These are phyloP conservation scores for Dolichallabes microphthalmus DNA, from an alignment of 2,113 vertebrate species.

Conservation along the genomic window DNA sequence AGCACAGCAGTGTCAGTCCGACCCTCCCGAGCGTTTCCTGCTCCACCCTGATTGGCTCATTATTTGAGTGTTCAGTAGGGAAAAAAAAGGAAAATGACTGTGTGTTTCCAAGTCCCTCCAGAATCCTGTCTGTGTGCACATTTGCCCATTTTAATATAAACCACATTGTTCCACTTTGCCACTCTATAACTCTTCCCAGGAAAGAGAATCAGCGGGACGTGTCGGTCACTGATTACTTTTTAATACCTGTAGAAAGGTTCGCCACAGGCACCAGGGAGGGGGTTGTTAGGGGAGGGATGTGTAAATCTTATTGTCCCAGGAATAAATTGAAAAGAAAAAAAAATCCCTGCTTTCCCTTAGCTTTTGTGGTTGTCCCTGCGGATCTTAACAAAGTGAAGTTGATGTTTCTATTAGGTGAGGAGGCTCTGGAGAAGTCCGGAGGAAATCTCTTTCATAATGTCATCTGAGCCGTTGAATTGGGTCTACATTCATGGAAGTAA, in stretches of 20 bases:
- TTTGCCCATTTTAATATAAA: slow-evolving; percentile 62
- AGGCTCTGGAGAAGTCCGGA: slow-evolving; percentile 27
- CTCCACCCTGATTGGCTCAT: slow-evolving; percentile 57
- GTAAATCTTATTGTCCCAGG: slow-evolving; percentile 51
- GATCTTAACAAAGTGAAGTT: slow-evolving; percentile 34
- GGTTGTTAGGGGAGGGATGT: slow-evolving; percentile 40
- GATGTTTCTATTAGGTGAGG: slow-evolving; percentile 49
- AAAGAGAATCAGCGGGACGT: slow-evolving; percentile 63
- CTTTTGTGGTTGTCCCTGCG: slow-evolving; percentile 34
- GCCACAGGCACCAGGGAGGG: slow-evolving; percentile 38
- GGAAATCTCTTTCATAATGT: slow-evolving; percentile 37
- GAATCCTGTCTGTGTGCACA: slow-evolving; percentile 45
- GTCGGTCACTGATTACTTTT: slow-evolving; percentile 60
- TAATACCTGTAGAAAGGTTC: slow-evolving; percentile 58
- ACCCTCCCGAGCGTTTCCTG: slow-evolving; percentile 27
- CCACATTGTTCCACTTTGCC: slow-evolving; percentile 60
- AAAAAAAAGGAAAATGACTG: slow-evolving; percentile 64
- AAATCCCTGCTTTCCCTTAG: slow-evolving; percentile 49
- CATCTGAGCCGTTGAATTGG: slow-evolving; percentile 7
- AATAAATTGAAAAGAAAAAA: slow-evolving; percentile 44
- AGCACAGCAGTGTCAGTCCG: slow-evolving; percentile 39
- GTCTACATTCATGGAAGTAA: slow-evolving; percentile 18
- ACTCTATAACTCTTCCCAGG: slow-evolving; percentile 59
- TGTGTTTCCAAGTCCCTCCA: slow-evolving; percentile 58
- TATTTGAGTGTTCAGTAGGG: slow-evolving; percentile 58